Evolutionary conservation across 37 sponge, comb jelly and placozoan genomes (phyloP), one percentile per base, ranked within the genome.

Genomic region (Axinella damicornis): DNA sequence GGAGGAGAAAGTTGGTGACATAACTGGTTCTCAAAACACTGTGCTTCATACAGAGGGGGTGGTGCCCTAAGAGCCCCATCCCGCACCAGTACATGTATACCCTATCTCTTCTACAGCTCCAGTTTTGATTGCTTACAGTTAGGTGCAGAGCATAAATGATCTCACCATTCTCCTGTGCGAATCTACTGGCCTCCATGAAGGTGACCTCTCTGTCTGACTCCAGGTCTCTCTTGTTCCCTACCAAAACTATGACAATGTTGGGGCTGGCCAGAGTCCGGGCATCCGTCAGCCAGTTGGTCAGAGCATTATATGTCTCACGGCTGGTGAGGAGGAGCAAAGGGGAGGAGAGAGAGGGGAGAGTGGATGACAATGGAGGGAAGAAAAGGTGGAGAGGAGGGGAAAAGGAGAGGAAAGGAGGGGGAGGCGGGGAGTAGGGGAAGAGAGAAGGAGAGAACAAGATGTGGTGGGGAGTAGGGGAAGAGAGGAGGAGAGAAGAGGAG

Each of bases 201-300:
- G 99, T 99, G 40, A 99, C 99, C 58, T 98, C 98, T 59, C 96
- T 82, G 68, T 96, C 96, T 59, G 84, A 81, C 31, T 99, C 99
- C 71, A 99, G 58, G 77, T 99, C 99, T 74, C 95, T 99, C 91
- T 99, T 99, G 89, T 99, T 99, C 37, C 99, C 99, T 6, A 99
- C 93, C 40, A 96, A 57, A 34, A 98, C 86, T 41, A 97, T 95
- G 57, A 94, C 89, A 76, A 97, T 97, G 83, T 99, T 96, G 20
- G 99, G 99, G 77, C 97, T 99, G 72, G 99, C 99, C 32, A 99
- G 90, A 9, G 99, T 97, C 33, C 99, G 80, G 1, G 99, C 99
- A 69, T 99, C 99, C 5, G 97, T 97, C 64, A 99, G 77, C 99
- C 99, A 99, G 87, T 93, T 96, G 27, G 94, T 87, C 20, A 99